Evolutionary conservation across 1,140 invertebrate species (phyloP).

Genomic region (Trichonephila clavata): DNA sequence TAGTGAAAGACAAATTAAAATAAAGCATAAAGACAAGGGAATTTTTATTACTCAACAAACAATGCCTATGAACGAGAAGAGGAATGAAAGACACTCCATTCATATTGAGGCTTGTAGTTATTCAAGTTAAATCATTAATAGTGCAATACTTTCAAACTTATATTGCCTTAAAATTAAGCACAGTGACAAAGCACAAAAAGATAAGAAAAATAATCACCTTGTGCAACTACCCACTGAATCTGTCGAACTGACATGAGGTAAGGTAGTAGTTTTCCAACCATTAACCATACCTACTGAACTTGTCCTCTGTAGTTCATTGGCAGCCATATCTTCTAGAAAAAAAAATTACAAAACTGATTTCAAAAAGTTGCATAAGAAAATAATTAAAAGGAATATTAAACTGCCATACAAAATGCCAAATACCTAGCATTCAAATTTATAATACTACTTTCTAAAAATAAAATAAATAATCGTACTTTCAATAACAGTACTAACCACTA

Average conservation of each 20-base stretch:
- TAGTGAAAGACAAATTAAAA: too few relatives aligned
- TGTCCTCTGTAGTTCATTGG: constrained; percentile 66
- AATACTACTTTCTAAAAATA: neutral
- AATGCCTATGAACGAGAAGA: too few relatives aligned
- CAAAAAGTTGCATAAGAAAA: too few relatives aligned
- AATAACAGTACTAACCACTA: constrained; percentile 31
- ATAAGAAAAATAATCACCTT: constrained; percentile 13
- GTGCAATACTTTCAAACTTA: neutral
- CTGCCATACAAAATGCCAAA: neutral
- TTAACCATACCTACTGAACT: constrained; percentile 63
- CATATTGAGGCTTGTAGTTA: too few relatives aligned
- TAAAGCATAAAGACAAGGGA: too few relatives aligned
- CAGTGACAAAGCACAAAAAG: neutral
- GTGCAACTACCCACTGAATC: constrained; percentile 52
- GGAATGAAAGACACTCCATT: too few relatives aligned
- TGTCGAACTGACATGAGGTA: constrained; percentile 54
- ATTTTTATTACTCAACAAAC: too few relatives aligned
- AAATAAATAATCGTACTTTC: too few relatives aligned
- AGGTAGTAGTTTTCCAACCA: constrained; percentile 64
- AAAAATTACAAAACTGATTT: neutral
- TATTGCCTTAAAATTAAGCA: neutral
- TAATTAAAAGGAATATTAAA: neutral
- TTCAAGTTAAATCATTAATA: neutral
- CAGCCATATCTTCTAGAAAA: constrained; percentile 48
- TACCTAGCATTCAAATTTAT: too few relatives aligned